Evolutionary conservation across 2,888 invertebrate species (phyloP), one percentile per base, ranked within the genome.

Genomic region (Mimachlamys varia): DNA sequence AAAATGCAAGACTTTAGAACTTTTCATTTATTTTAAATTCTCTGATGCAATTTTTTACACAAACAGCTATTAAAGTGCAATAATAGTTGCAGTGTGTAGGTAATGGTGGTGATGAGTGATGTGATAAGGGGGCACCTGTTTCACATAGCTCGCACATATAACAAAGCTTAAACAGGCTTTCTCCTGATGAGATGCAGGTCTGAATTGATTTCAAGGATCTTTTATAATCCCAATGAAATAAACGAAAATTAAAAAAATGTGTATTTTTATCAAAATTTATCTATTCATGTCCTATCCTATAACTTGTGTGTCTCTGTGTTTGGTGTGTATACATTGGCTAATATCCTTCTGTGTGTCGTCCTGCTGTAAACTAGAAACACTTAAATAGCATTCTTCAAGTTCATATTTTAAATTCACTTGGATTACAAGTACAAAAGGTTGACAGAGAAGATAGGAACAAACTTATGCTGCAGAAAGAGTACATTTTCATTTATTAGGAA

Each of bases 1-100:
- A 0, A 27, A 76, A 76, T 13, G 33, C 27, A 76, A 76, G 33
- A 76, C 4, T 76, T 76, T 33, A 33, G 76, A 76, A 76, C 33
- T 0, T 76, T 22, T 76, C 33, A 27, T 76, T 27, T 76, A 33
- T 76, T 76, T 76, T 33, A 12, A 76, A 33, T n/a, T 13, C 15
- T 33, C 27, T 10, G 76, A 33, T 27, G 76, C 76, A 33, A 76
- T 76, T 76, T 33, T 27, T 76, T 15, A 76, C 76, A 76, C 12
- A 33, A 17, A 27, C 27, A 27, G 76, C 27, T 27, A 76, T 76
- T 33, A 76, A 33, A 33, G 12, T 13, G 33, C 27, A 22, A 17
- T 76, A 76, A 76, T 27, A 76, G 76, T 7, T 76, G 76, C n/a
- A 62, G 62, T 62, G 62, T 62, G 62, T 62, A 62, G 17, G 62